Base-by-base conservation (phyloP, 2,888 invertebrate species). In the Eueremaeus valkanovi region DNA sequence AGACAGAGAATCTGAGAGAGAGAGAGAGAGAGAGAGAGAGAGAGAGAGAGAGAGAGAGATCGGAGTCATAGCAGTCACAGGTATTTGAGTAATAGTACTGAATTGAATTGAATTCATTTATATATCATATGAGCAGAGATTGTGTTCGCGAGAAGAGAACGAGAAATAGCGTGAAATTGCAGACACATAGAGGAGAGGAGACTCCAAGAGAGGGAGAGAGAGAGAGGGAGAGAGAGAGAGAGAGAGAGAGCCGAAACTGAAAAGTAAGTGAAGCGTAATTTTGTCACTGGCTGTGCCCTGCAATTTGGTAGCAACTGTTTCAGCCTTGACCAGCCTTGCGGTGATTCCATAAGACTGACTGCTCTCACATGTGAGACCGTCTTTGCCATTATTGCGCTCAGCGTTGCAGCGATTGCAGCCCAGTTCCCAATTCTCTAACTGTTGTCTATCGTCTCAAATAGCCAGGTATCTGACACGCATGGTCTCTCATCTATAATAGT, bases 301-400 rank as follows among this genome's bases (percentile, higher is more conserved):
- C 72, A 72, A 72, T 72, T 72, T 72, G 72, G 40, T 63, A 3
- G 66, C 66, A 66, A 66, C 66, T 66, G 66, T 66, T 66, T 66
- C 72, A 72, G 42, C 72, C 72, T 72, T 72, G 72, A 72, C 72
- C 72, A 72, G 51, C 72, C 72, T 72, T 72, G 72, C 72, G 72
- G 72, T 42, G 72, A 36, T 51, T 72, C n/a, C 72, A 51, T 36
- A 13, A n/a, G 36, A 63, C 6, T n/a, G 31, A 31, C 9, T 27
- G 40, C 49, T 31, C 49, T 51, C 72, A 42, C 31, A 31, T 51
- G 8, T 51, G 40, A 51, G 72, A 27, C 40, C 51, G n/a, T 42
- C n/a, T 8, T 72, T 51, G 31, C 31, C 40, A n/a, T 21, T 27
- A 29, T 31, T 72, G 31, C 33, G 13, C 9, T n/a, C 72, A 45